Evolutionary conservation across 2,113 vertebrate species (phyloP), one percentile per base, ranked within the genome.

Genomic region (Rutilus rutilus): DNA sequence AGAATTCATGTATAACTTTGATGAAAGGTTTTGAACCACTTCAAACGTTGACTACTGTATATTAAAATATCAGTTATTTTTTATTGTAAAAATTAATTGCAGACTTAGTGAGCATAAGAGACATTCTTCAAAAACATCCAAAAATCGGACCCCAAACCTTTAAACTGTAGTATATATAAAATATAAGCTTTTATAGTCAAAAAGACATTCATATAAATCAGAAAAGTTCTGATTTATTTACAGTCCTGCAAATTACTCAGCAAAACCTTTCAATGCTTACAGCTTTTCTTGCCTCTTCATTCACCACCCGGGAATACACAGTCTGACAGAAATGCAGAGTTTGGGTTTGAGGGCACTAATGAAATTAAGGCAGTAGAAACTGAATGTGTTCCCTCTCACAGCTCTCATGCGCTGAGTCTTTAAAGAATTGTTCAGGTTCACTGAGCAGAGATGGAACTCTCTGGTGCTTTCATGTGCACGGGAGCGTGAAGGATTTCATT

Each of bases 371-470:
- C 42, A 6, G 54, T 62, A 67, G 77, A 74, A 42, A 60, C 21
- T 9, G 19, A 60, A 71, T 30, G 64, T 74, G 64, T 69, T 33
- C 73, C 80, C 64, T 81, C 71, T 75, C 64, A 19, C 39, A 54
- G 85, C 60, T 85, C 82, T 76, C 82, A 6, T 59, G 74, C 25
- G 83, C 92, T 91, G 88, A 90, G 87, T 90, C 92, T 93, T 90
- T 93, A 92, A 92, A 91, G 90, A 67, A 86, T 92, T 89, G 88
- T 88, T 79, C 86, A 86, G 92, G 91, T 91, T 92, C 90, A 92
- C 71, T 10, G 91, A 91, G 88, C 89, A 90, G 82, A 87, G 89
- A 79, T 88, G 86, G 88, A 89, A 87, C 90, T 92, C 87, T 91
- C 84, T 90, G 90, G 69, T 88, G 83, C 89, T 89, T 87, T 90